phyloP scores from a whole-genome alignment of 1,140 invertebrate genomes.

The Helicorthomorpha holstii region DNA sequence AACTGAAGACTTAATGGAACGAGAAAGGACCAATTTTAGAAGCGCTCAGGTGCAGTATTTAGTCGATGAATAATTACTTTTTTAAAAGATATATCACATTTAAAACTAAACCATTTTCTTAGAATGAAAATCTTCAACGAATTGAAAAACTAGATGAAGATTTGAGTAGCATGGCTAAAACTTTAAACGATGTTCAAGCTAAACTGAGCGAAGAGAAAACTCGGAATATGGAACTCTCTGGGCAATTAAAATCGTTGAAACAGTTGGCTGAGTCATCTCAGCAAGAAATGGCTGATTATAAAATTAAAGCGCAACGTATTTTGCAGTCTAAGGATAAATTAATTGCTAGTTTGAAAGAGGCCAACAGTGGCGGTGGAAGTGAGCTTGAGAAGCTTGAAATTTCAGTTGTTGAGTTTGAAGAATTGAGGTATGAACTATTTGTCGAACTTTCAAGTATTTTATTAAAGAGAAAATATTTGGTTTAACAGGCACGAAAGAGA shows the following conservation, averaged over 20 bases:
- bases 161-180: constrained; percentile 20
- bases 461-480: background rate
- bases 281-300: constrained; percentile 32
- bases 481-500: constrained; percentile 35
- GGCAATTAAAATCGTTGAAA: constrained; percentile 22
- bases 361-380: constrained; percentile 23
- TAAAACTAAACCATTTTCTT: constrained; percentile 2
- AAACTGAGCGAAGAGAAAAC: constrained; percentile 50
- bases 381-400: constrained; percentile 12
- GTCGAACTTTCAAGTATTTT: background rate
- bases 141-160: constrained; percentile 16
- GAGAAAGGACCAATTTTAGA: constrained; percentile 23
- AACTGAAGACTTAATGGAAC: constrained; percentile 20
- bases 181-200: constrained; percentile 32
- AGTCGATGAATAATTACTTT: background rate
- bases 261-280: constrained; percentile 21
- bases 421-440: constrained; percentile 25
- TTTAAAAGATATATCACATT: background rate
- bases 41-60: constrained; percentile 19
- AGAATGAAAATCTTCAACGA: constrained; percentile 23
- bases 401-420: constrained; percentile 25
- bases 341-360: constrained; percentile 43
- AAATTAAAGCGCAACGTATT: constrained; percentile 46
- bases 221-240: constrained; percentile 19
- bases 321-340: constrained; percentile 58